These are phyloP conservation scores for Trichogramma evanescens DNA, from an alignment of 2,888 invertebrate genomes.

Conservation along the genomic window DNA sequence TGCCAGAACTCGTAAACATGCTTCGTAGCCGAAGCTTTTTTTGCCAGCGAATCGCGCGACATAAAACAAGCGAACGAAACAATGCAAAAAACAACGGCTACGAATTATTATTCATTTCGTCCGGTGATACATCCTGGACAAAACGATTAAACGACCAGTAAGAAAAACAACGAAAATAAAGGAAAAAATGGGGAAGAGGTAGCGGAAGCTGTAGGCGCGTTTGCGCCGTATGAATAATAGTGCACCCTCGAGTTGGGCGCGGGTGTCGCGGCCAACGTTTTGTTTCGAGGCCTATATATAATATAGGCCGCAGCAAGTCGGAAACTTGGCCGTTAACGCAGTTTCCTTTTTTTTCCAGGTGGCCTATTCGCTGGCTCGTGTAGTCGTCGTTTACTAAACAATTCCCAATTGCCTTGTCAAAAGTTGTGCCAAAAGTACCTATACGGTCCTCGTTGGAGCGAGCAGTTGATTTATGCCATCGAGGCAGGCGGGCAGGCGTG, in stretches of 20 bases:
- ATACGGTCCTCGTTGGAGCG: conserved; percentile 36
- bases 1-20: too few relatives aligned
- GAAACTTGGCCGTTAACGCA: neutral
- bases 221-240: too few relatives aligned
- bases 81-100: neutral
- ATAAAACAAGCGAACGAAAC: neutral
- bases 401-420: conserved; percentile 45
- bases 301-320: too few relatives aligned
- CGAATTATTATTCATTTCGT: conserved; percentile 9
- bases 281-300: too few relatives aligned
- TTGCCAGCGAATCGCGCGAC: neutral
- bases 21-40: too few relatives aligned
- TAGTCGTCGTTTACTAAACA: conserved; percentile 39
- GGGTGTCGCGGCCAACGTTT: neutral
- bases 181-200: neutral
- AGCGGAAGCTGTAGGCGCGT: neutral
- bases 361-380: conserved; percentile 17
- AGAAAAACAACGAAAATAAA: neutral
- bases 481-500: too few relatives aligned
- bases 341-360: conserved; percentile 23
- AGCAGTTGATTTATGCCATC: conserved; percentile 29
- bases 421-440: conserved; percentile 41
- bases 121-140: neutral
- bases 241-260: too few relatives aligned
- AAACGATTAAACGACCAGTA: conserved; percentile 5